Percentiles rank a stretch among this genome's conserved stretches.
Conservation (phyloP, 2,797 vertebrate species). For the Morus bassanus region DNA sequence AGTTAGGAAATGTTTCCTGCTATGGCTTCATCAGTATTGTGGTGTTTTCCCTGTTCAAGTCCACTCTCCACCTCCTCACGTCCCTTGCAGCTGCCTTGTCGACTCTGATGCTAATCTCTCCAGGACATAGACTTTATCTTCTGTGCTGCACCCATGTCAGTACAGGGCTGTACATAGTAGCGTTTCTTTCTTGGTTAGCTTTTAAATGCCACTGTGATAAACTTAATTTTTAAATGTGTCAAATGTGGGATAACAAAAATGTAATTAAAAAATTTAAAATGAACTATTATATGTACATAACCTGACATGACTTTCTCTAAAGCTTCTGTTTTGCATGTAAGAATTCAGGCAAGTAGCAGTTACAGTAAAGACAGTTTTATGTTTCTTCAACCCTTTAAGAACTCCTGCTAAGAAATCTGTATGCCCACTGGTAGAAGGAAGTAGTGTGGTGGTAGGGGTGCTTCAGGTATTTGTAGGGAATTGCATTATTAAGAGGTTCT, state of each 20-base stretch:
- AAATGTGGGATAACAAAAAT: background rate
- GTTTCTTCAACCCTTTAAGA: background rate
- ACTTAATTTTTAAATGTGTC: background rate
- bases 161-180: background rate
- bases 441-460: background rate
- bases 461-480: background rate
- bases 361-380: background rate
- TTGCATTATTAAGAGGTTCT: background rate
- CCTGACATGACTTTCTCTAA: background rate
- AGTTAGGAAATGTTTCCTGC: background rate
- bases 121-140: background rate
- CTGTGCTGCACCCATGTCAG: rapidly evolving
- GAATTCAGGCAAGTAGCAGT: background rate
- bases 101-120: background rate
- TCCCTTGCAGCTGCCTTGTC: background rate
- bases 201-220: background rate
- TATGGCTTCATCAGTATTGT: background rate
- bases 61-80: rapidly evolving
- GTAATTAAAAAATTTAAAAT: background rate
- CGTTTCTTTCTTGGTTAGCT: background rate
- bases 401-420: background rate
- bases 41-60: background rate
- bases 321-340: background rate
- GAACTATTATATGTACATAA: background rate
- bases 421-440: background rate